These are phyloP conservation scores for Melopsittacus undulatus DNA, from an alignment of 2,797 vertebrate genomes.

Conservation along the genomic window DNA sequence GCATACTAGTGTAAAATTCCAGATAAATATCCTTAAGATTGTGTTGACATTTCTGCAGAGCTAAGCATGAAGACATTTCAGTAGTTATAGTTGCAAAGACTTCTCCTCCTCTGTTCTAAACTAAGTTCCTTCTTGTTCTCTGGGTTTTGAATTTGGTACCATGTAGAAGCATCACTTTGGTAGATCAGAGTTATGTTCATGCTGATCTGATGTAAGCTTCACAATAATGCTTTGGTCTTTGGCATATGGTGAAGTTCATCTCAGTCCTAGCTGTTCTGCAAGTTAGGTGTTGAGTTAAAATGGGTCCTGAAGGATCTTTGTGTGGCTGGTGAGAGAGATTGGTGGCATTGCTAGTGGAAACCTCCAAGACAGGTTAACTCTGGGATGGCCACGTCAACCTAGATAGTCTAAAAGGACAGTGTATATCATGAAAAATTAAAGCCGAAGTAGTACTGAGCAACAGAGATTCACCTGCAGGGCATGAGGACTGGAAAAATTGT, in stretches of 20 bases:
- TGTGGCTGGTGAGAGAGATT: background rate
- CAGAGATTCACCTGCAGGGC: background rate
- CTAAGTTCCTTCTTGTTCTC: background rate
- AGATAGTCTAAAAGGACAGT: background rate
- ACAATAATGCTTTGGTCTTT: background rate
- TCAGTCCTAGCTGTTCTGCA: background rate
- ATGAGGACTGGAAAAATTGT: background rate
- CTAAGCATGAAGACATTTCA: rapidly evolving
- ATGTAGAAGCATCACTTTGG: background rate
- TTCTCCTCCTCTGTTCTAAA: background rate
- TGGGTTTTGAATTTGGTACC: background rate
- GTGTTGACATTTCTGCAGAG: background rate
- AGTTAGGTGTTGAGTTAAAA: background rate
- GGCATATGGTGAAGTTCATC: background rate
- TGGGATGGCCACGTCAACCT: background rate
- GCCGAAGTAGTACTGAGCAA: constrained; percentile 8
- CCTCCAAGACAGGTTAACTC: background rate
- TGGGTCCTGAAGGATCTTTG: background rate
- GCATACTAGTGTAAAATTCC: background rate
- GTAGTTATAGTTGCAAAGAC: background rate
- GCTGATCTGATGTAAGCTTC: background rate
- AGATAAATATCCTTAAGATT: background rate
- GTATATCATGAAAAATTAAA: constrained; percentile 1
- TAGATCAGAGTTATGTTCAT: rapidly evolving
- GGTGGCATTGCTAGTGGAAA: background rate